Conservation (phyloP, 2,113 vertebrate species). For the Nipponia nippon region DNA sequence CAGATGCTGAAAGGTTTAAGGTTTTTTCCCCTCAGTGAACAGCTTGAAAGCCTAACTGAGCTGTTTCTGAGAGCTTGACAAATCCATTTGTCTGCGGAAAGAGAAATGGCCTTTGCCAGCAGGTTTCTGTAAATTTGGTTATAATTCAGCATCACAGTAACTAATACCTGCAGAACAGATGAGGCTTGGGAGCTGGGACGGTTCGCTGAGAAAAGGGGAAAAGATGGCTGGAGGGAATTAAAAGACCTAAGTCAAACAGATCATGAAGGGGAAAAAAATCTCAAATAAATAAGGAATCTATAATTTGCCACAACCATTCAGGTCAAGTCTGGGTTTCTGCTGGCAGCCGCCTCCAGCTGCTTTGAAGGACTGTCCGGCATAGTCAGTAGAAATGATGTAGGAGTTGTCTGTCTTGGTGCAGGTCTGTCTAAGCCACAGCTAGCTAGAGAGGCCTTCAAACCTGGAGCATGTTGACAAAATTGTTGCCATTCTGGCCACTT, state of each 20-base stretch:
- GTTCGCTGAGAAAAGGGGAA: neutral
- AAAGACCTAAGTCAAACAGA: neutral
- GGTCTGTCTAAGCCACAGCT: neutral
- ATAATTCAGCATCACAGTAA: slow-evolving; percentile 18
- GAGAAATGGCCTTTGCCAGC: slow-evolving; percentile 25
- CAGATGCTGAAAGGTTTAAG: slow-evolving; percentile 26
- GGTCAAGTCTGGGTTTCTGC: neutral
- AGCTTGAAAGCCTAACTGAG: slow-evolving; percentile 5
- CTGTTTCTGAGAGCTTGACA: slow-evolving; percentile 38
- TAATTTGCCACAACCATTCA: neutral
- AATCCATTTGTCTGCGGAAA: slow-evolving; percentile 24
- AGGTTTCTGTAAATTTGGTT: slow-evolving; percentile 27
- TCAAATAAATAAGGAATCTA: neutral
- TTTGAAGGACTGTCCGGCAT: neutral
- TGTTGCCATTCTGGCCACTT: neutral
- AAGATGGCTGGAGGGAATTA: neutral
- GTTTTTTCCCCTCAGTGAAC: neutral
- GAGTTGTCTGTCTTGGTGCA: neutral
- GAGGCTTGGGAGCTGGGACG: neutral
- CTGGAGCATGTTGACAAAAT: neutral
- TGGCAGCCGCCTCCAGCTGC: neutral
- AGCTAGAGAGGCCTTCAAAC: neutral
- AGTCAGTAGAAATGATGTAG: neutral
- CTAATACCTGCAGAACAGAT: neutral
- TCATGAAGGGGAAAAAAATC: neutral